Base-by-base conservation (phyloP, 2,888 invertebrate genomes). In the Cantharis nigra region DNA sequence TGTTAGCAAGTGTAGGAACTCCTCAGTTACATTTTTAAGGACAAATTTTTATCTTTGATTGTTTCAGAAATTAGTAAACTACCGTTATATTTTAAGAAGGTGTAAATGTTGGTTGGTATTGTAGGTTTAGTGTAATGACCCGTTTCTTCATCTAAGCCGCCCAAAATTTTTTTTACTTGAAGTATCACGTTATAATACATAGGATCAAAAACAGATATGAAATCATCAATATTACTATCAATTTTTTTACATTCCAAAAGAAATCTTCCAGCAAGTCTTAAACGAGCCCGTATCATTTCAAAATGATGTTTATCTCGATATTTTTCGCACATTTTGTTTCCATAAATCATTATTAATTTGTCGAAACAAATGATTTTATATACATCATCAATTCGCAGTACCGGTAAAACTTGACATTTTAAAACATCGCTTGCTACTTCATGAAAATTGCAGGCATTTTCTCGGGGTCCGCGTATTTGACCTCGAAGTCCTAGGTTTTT, bases 231-330 rank as follows among this genome's bases (percentile, higher is more conserved):
- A 20, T 33, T 33, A 13, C 18, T 16, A 64, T 77, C 67, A 16
- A 72, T 26, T 28, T 72, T 71, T 23, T 63, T 70, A 9, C 76
- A 26, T 71, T 69, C 72, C 20, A 70, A 11, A 16, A 78, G 23
- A 49, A 78, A 72, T 67, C 78, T 18, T 62, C 80, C 80, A 14
- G 79, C 26, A 14, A 75, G 64, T 62, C 78, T 49, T 33, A 79
- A 67, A 20, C 69, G 49, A 49, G 7, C 71, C 75, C 72, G 20
- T 72, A 63, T 80, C 63, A 70, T 63, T 4, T 69, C n/a, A 23
- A 70, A 63, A 10, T 69, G 63, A 70, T 74, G 69, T n/a, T n/a
- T 14, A 30, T 28, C n/a, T 69, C 69, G 33, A 20, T 74, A 74
- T 63, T 63, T 70, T 23, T 18, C 9, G 3, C 23, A 20, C 70